Conservation (phyloP, 2,797 vertebrate genomes). For the Centroberyx gerrardi region DNA sequence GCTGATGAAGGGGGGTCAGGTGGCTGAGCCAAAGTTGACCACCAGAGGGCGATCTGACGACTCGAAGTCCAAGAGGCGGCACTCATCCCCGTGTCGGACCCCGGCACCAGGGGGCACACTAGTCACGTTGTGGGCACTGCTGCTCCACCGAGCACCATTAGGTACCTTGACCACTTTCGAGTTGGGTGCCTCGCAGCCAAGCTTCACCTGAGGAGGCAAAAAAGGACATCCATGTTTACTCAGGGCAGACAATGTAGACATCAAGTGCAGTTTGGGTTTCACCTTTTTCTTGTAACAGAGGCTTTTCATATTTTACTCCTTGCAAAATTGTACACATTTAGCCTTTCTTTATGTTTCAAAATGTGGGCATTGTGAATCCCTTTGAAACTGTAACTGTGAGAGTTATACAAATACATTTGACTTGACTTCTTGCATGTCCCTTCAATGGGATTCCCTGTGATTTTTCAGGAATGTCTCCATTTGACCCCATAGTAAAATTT, state of each 20-base stretch:
- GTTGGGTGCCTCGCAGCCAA: constrained; percentile 95
- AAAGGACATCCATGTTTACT: not conserved
- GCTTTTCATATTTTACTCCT: not conserved
- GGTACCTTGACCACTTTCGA: constrained; percentile 93
- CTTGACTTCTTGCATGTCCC: no score
- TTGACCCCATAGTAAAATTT: no score
- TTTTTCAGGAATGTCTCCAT: no score
- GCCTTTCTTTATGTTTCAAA: no score
- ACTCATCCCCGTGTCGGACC: constrained; percentile 76
- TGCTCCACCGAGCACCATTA: constrained; percentile 37
- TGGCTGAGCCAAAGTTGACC: constrained; percentile 98
- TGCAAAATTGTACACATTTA: no score
- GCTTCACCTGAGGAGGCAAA: constrained; percentile 89
- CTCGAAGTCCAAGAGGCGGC: constrained; percentile 95
- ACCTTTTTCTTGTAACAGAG: not conserved
- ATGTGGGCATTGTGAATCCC: no score
- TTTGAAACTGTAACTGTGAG: no score
- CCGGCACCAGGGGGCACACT: constrained; percentile 17
- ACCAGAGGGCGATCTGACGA: constrained; percentile 92
- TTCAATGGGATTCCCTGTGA: no score
- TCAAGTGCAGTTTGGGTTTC: not conserved
- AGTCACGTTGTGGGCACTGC: constrained; percentile 21
- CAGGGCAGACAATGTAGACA: no score
- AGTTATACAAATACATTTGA: no score
- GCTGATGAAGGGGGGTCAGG: constrained; percentile 97